Percentiles rank a stretch among this genome's conserved stretches.
These are phyloP conservation scores for Grammomys surdaster DNA, from an alignment of 2,113 vertebrate genomes.

Conservation along the genomic window DNA sequence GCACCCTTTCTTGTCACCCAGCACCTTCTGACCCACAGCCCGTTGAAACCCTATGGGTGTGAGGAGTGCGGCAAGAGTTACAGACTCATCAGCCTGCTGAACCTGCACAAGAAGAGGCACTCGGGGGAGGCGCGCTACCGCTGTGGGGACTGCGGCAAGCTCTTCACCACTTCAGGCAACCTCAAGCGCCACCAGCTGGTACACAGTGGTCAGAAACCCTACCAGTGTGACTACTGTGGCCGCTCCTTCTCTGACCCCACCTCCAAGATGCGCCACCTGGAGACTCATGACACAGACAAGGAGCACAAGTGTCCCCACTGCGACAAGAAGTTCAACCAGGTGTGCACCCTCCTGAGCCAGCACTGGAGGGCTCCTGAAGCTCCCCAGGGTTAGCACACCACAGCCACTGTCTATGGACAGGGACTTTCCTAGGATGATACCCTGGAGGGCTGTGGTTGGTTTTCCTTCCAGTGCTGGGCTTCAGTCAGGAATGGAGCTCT, in stretches of 20 bases:
- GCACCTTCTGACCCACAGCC: conserved; percentile 82
- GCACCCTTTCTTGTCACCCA: background rate
- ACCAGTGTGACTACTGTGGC: conserved; percentile 96
- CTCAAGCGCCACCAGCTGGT: conserved; percentile 98
- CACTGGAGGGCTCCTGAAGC: no score
- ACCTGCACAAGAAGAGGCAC: conserved; percentile 98
- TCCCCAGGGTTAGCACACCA: background rate
- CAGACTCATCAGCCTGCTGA: conserved; percentile 97
- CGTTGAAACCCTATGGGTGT: conserved; percentile 95
- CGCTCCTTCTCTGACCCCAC: conserved; percentile 98
- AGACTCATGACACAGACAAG: conserved; percentile 97
- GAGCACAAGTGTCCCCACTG: conserved; percentile 98
- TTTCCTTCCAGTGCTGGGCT: background rate
- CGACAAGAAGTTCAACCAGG: conserved; percentile 99
- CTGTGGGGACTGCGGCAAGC: conserved; percentile 95
- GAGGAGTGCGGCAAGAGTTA: conserved; percentile 98
- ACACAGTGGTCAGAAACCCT: conserved; percentile 98
- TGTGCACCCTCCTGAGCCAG: conserved; percentile 73
- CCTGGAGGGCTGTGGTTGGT: background rate
- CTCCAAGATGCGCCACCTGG: conserved; percentile 98
- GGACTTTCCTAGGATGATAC: background rate
- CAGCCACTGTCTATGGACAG: background rate
- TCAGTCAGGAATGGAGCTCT: background rate
- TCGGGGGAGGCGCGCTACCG: conserved; percentile 96
- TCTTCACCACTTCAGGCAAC: conserved; percentile 98